A percentile compares a stretch with the other conserved stretches of the same genome.
Conservation (phyloP, 1,140 invertebrate species). For the Kradibia gibbosae region DNA sequence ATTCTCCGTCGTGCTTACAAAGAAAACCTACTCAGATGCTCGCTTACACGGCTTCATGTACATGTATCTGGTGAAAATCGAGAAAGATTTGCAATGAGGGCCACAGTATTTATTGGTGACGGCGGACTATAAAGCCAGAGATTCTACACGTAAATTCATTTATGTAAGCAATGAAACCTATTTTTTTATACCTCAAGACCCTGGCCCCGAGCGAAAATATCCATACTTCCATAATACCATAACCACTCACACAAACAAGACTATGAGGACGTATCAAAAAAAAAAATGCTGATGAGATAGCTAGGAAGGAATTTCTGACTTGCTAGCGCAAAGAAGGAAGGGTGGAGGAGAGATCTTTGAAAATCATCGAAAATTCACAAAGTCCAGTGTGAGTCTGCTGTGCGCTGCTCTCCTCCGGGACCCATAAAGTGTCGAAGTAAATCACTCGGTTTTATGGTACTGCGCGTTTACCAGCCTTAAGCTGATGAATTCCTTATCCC, state of each 20-base stretch:
- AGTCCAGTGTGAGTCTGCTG: conserved; percentile 64
- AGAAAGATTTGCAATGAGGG: no score
- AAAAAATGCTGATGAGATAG: conserved; percentile 10
- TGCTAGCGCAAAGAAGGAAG: background rate
- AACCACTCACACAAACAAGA: conserved; percentile 19
- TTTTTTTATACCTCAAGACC: conserved; percentile 54
- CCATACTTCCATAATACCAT: conserved; percentile 14
- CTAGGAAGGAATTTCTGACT: background rate
- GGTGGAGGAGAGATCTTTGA: conserved; percentile 38
- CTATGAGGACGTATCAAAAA: conserved; percentile 13
- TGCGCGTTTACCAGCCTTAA: conserved; percentile 71
- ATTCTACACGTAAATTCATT: background rate
- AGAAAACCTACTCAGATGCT: no score
- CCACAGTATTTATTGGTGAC: no score
- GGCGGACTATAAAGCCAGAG: no score
- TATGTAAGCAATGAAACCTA: conserved; percentile 57
- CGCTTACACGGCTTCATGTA: no score
- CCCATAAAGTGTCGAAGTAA: conserved; percentile 73
- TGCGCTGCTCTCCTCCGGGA: conserved; percentile 51
- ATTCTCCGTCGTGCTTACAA: no score
- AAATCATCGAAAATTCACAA: conserved; percentile 72
- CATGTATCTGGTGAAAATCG: no score
- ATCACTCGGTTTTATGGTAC: conserved; percentile 72
- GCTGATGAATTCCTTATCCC: conserved; percentile 72
- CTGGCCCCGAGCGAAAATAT: conserved; percentile 25